Evolutionary conservation across 1,140 invertebrate genomes (phyloP).

Genomic region (Drosophila teissieri): DNA sequence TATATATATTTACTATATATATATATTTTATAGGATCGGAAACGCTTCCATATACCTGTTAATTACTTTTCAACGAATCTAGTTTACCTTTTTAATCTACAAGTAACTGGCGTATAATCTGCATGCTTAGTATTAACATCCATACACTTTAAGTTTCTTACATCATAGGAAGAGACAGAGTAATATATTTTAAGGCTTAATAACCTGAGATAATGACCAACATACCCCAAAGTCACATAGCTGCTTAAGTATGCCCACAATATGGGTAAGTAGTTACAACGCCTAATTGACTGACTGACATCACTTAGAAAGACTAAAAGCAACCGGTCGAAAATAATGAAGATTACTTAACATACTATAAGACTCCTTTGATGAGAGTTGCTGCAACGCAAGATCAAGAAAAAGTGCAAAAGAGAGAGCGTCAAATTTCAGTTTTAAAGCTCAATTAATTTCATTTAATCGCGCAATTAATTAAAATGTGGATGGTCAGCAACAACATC

Average conservation of each 20-base stretch:
- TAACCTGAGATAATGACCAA: too few species aligned
- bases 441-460: slow-evolving; percentile 75
- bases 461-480: slow-evolving; percentile 72
- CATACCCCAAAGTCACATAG: too few species aligned
- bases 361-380: background rate
- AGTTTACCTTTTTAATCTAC: too few species aligned
- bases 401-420: slow-evolving; percentile 19
- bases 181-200: too few species aligned
- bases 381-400: background rate
- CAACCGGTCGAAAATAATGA: slow-evolving; percentile 28
- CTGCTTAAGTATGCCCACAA: background rate
- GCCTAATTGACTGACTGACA: slow-evolving; percentile 64
- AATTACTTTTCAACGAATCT: too few species aligned
- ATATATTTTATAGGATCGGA: too few species aligned
- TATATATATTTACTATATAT: too few species aligned
- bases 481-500: slow-evolving; percentile 37
- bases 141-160: too few species aligned
- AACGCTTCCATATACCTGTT: too few species aligned
- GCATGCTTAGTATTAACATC: too few species aligned
- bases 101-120: too few species aligned
- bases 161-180: too few species aligned
- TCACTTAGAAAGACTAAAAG: slow-evolving; percentile 61
- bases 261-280: background rate
- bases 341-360: background rate
- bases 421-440: slow-evolving; percentile 49